Evolutionary conservation across 2,888 invertebrate genomes (phyloP), one percentile per base, ranked within the genome.

Genomic region (Sphaerophoria taeniata): DNA sequence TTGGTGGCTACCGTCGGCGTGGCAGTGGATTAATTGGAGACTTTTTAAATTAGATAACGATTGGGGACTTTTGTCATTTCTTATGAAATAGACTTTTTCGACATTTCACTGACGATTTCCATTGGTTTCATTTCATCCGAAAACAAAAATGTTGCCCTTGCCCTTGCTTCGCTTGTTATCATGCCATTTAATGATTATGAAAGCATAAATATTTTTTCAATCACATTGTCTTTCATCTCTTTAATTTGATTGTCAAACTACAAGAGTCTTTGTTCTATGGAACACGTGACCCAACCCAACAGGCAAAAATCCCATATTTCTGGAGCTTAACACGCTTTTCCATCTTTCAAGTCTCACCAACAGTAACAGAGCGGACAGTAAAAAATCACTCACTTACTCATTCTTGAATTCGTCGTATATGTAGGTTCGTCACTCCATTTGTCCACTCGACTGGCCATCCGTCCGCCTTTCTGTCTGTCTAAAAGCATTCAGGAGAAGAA

Each of bases 361-460:
- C 6, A 9, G 7, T 43, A 43, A 6, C 43, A 43, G 24, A 24
- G 1, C n/a, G 11, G 3, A 45, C 39, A 45, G 34, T 45, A 65
- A 65, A 65, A 65, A 65, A 65, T 65, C 47, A 49, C 47, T 65
- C 65, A 65, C 65, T 65, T 34, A 65, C 63, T 65, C 65, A 65
- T 49, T 16, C n/a, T 4, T 12, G 5, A 12, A 33, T 24, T 16
- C 51, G 24, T 11, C 24, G 24, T n/a, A 56, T 14, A 11, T 11
- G 11, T 3, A 49, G 24, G 24, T 24, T 43, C 43, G 43, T 43
- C 43, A 3, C 2, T 43, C 39, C 39, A 24, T 24, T 2, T 24
- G 24, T 39, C 6, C 39, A 9, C 12, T 11, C 39, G 39, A 11
- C 12, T 43, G 12, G 6, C 9, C 43, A 9, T 43, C 3, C 43